Evolutionary conservation across 1,140 invertebrate species (phyloP).

Genomic region (Eueides isabella): DNA sequence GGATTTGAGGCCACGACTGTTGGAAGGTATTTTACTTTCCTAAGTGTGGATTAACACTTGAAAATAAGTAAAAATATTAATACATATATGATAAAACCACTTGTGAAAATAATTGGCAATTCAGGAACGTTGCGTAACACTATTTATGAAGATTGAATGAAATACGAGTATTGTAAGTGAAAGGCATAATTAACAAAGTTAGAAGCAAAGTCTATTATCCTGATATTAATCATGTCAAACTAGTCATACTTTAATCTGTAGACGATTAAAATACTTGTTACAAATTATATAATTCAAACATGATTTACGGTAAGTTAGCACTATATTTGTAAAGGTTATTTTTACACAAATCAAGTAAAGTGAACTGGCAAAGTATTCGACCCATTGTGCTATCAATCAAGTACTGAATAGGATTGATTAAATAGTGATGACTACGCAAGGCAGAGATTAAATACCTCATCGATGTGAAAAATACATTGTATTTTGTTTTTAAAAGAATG

Average conservation of each 20-base stretch:
- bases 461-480: conserved; percentile 14
- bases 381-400: conserved; percentile 61
- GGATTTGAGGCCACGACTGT: too few species aligned
- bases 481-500: conserved; percentile 8
- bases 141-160: not conserved
- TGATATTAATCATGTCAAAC: not conserved
- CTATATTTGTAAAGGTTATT: conserved; percentile 3
- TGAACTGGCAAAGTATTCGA: conserved; percentile 43
- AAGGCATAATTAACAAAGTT: conserved; percentile 4
- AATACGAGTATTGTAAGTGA: conserved; percentile 5
- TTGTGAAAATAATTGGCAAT: not conserved
- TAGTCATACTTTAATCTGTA: not conserved
- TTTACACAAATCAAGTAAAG: conserved; percentile 8
- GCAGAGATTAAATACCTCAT: conserved; percentile 53
- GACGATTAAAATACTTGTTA: not conserved
- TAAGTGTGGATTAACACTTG: too few species aligned
- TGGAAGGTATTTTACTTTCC: too few species aligned
- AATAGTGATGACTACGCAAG: conserved; percentile 60
- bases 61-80: not conserved
- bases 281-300: conserved; percentile 9
- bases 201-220: not conserved
- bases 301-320: not conserved
- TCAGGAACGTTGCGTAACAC: not conserved
- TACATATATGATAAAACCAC: not conserved
- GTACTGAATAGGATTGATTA: conserved; percentile 60